Percentiles rank a stretch among this genome's conserved stretches.
These are phyloP conservation scores for Oceanodroma tethys DNA, from an alignment of 2,113 vertebrate genomes.

Conservation along the genomic window DNA sequence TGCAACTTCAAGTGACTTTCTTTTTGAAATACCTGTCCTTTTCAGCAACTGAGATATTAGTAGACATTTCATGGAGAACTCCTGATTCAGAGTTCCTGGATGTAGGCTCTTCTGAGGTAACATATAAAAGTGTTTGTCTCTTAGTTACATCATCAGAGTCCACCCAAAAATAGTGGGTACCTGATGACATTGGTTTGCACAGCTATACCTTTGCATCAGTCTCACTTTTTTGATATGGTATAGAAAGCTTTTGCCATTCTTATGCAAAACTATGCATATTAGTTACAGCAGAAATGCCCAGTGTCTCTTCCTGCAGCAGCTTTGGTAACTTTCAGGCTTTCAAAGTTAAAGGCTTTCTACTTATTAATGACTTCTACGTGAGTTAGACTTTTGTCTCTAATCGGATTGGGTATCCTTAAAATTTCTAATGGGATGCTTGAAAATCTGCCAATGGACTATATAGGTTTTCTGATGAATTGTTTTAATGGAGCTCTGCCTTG, in stretches of 20 bases:
- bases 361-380: slow-evolving; percentile 1
- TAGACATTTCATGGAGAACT: not conserved
- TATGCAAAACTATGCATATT: not conserved
- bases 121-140: not conserved
- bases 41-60: not conserved
- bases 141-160: not conserved
- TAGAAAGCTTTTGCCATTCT: not conserved
- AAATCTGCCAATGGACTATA: slow-evolving; percentile 19
- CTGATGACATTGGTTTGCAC: not conserved
- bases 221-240: not conserved
- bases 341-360: not conserved
- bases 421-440: slow-evolving; percentile 53
- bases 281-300: not conserved
- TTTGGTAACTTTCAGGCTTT: not conserved
- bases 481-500: slow-evolving; percentile 39
- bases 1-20: not conserved
- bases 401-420: slow-evolving; percentile 26
- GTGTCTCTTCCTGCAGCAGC: not conserved
- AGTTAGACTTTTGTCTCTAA: not conserved
- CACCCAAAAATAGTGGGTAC: not conserved
- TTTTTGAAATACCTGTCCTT: not conserved
- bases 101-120: not conserved
- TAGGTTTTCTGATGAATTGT: slow-evolving; percentile 40
- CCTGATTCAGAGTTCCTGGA: not conserved
- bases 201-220: not conserved